Conservation (phyloP, 2,113 vertebrate genomes). For the Herpailurus yagouaroundi region DNA sequence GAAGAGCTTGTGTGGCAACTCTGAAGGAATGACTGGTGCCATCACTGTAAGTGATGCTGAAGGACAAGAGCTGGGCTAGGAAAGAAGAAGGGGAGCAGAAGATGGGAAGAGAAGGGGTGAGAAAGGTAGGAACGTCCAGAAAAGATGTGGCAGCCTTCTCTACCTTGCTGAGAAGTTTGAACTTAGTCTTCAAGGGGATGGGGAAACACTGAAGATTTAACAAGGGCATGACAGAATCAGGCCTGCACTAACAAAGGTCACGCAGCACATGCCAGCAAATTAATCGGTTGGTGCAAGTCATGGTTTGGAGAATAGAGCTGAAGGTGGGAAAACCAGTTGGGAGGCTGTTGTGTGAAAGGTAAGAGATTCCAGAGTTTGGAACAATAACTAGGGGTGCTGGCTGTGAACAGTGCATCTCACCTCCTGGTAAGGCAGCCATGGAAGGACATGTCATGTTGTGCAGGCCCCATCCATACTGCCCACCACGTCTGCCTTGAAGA, state of each 20-base stretch:
- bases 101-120: not conserved
- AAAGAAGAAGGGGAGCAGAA: not conserved
- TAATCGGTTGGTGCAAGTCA: not conserved
- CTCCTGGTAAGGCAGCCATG: not conserved
- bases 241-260: not conserved
- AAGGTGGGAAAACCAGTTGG: not conserved
- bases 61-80: not conserved
- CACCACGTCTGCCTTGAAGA: not conserved
- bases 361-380: not conserved
- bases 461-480: rapidly evolving
- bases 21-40: not conserved
- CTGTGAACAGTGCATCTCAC: not conserved
- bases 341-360: not conserved
- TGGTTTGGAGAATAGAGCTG: not conserved
- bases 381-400: not conserved
- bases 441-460: rapidly evolving
- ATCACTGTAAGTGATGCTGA: not conserved
- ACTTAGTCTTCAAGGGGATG: not conserved
- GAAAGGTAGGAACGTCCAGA: not conserved
- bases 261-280: not conserved
- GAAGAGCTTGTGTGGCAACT: not conserved
- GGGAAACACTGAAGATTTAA: not conserved
- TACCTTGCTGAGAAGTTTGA: not conserved
- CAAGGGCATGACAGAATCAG: not conserved
- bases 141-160: not conserved